Conservation (phyloP, 2,113 vertebrate species). For the Diadophis punctatus region DNA sequence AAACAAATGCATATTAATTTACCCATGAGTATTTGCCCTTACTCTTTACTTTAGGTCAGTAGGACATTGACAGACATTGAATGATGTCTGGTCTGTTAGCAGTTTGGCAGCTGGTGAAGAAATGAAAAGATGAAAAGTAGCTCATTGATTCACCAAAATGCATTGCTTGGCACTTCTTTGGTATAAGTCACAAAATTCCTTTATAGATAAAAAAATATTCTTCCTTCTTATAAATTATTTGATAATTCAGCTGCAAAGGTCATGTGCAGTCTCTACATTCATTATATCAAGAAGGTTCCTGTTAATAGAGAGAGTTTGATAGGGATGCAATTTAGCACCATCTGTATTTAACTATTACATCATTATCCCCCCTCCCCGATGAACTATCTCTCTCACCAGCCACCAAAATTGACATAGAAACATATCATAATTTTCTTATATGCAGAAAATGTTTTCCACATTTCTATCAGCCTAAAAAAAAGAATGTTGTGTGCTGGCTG, state of each 20-base stretch:
- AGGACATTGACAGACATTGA: neutral
- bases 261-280: neutral
- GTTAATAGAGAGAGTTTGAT: neutral
- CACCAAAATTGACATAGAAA: neutral
- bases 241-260: neutral
- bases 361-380: neutral
- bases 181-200: neutral
- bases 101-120: neutral
- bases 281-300: too few species aligned
- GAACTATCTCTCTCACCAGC: neutral
- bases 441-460: neutral
- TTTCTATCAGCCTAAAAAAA: neutral
- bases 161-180: neutral
- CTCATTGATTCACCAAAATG: neutral
- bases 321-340: neutral
- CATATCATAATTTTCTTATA: neutral
- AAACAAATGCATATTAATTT: neutral
- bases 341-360: neutral
- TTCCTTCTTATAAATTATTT: neutral
- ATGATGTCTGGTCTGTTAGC: constrained; percentile 9
- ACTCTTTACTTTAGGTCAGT: constrained; percentile 1
- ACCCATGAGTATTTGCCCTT: neutral
- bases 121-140: neutral
- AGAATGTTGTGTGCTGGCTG: too few species aligned
- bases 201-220: neutral